These are phyloP conservation scores for Leptopilina clavipes DNA, from an alignment of 1,140 invertebrate species.

Conservation along the genomic window DNA sequence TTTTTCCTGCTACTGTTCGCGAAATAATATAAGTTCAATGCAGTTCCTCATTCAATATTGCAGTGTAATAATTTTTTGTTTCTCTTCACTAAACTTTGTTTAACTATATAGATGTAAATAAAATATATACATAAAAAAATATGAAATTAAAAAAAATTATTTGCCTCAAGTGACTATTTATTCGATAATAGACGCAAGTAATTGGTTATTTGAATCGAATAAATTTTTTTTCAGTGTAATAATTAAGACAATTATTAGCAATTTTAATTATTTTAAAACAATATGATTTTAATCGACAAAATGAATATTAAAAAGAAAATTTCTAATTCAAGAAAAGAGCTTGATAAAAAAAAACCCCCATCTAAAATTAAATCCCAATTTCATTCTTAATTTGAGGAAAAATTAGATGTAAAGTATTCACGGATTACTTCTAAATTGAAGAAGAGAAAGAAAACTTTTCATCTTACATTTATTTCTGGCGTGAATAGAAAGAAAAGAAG, in stretches of 20 bases:
- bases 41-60: neutral
- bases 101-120: no score
- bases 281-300: no score
- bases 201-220: no score
- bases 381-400: neutral
- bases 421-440: neutral
- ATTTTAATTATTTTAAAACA: no score
- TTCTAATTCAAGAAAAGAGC: no score
- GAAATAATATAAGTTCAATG: constrained; percentile 17
- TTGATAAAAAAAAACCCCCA: neutral
- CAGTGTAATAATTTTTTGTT: neutral
- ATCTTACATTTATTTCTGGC: neutral
- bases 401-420: neutral
- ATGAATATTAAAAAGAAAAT: no score
- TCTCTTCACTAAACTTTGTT: neutral
- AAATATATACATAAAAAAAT: no score
- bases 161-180: no score
- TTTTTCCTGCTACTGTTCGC: neutral
- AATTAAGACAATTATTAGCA: no score
- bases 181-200: no score
- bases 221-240: no score
- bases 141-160: no score
- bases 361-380: neutral
- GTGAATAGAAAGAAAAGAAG: constrained; percentile 13
- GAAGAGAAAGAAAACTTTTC: neutral